These are phyloP conservation scores for Patiria pectinifera DNA, from an alignment of 53 echinoderm and acorn worm species.

Conservation along the genomic window DNA sequence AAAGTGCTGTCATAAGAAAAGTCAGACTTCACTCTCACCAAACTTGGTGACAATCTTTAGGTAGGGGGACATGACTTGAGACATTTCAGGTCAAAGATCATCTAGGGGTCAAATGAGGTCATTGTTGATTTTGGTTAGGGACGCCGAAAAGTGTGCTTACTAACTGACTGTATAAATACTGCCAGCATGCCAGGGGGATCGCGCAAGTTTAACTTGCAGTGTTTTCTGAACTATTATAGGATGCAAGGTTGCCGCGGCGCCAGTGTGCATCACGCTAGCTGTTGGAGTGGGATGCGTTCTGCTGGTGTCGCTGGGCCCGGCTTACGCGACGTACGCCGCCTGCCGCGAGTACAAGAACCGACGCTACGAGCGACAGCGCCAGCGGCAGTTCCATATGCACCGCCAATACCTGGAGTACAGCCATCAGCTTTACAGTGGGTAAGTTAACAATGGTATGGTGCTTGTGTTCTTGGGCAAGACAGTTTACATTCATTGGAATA, in stretches of 20 bases:
- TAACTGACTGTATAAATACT: no score
- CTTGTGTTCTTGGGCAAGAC: background rate
- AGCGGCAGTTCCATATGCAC: background rate
- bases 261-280: constrained; percentile 46
- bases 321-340: background rate
- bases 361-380: background rate
- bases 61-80: no score
- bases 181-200: no score
- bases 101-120: no score
- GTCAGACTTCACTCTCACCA: no score
- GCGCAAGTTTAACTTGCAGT: no score
- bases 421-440: background rate
- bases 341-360: background rate
- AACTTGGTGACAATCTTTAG: no score
- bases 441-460: background rate
- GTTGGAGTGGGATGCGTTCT: constrained; percentile 61
- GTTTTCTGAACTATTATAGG: constrained; percentile 1
- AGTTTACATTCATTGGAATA: background rate
- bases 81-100: no score
- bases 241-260: constrained; percentile 54
- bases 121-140: no score
- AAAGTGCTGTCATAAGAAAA: no score
- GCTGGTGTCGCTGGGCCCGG: constrained; percentile 9
- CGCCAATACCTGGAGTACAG: constrained; percentile 8
- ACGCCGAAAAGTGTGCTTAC: no score